A percentile compares a stretch with the other conserved stretches of the same genome.
Conservation (phyloP, 2,113 vertebrate genomes). For the Miniopterus natalensis region DNA sequence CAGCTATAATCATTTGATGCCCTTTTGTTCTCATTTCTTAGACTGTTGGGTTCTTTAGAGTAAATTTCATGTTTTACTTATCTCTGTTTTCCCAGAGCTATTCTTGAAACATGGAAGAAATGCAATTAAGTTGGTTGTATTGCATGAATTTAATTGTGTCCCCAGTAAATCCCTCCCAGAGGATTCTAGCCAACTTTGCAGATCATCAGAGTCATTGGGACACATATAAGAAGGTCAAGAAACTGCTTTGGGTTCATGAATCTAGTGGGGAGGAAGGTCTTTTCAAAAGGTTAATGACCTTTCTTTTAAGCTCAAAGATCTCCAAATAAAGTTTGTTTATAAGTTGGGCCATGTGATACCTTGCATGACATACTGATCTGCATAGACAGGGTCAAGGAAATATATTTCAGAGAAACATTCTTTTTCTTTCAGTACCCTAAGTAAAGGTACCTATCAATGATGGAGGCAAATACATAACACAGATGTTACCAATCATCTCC, state of each 20-base stretch:
- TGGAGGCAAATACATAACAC: not conserved
- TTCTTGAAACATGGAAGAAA: constrained; percentile 39
- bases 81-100: not conserved
- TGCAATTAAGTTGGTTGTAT: not conserved
- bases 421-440: not conserved
- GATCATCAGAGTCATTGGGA: not conserved
- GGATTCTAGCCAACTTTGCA: not conserved
- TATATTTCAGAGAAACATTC: not conserved
- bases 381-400: not conserved
- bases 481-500: not conserved
- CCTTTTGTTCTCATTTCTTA: not conserved
- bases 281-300: constrained; percentile 11
- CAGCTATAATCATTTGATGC: not conserved
- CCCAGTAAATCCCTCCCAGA: not conserved
- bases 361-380: not conserved
- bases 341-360: not conserved
- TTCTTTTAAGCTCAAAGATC: not conserved
- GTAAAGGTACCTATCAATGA: not conserved
- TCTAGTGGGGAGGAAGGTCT: not conserved
- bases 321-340: not conserved
- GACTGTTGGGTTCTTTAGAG: not conserved
- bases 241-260: not conserved
- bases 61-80: not conserved
- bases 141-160: not conserved
- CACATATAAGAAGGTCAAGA: not conserved